Evolutionary conservation across 2,888 invertebrate species (phyloP), one percentile per base, ranked within the genome.

Genomic region (Ennomos fuscantarius): DNA sequence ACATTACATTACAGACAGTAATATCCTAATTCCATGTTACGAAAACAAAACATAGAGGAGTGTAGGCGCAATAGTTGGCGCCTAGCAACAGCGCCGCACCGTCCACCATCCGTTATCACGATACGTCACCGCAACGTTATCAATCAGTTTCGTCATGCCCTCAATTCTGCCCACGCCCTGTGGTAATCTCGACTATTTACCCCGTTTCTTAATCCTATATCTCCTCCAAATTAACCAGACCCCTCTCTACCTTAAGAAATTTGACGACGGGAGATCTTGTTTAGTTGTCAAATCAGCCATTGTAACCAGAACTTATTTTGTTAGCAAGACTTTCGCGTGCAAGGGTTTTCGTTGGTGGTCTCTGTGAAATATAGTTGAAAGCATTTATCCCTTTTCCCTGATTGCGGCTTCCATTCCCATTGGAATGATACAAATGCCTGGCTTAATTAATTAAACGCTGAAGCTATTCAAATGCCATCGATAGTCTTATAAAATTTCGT

Each of bases 141-240:
- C 89, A 89, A 88, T 87, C 87, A 86, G 81, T 88, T 87, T 84
- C 87, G 87, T 86, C 86, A 82, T 82, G 89, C 74, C 89, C 89
- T 78, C 87, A 74, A 87, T 88, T 82, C 70, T 71, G 80, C 87
- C 89, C 86, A 85, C 87, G 79, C 86, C 84, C 80, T 75, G 74
- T 68, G 72, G 72, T 87, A 87, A 84, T 86, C 86, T 82, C 75
- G 71, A 78, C 86, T 80, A 85, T 89, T 87, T 84, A 85, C 87
- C 86, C 86, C 86, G 75, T 84, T 88, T 85, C 87, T 82, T 86
- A 87, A 89, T 87, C 86, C 74, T 65, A 70, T 60, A 66, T 69
- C 62, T 61, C 76, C 66, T 73, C 80, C 82, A 81, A 62, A 66
- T 62, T 76, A 75, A 62, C 50, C 41, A 60, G 78, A 75, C 49